phyloP scores from a whole-genome alignment of 2,888 invertebrate species.

The Pandemis corylana region DNA sequence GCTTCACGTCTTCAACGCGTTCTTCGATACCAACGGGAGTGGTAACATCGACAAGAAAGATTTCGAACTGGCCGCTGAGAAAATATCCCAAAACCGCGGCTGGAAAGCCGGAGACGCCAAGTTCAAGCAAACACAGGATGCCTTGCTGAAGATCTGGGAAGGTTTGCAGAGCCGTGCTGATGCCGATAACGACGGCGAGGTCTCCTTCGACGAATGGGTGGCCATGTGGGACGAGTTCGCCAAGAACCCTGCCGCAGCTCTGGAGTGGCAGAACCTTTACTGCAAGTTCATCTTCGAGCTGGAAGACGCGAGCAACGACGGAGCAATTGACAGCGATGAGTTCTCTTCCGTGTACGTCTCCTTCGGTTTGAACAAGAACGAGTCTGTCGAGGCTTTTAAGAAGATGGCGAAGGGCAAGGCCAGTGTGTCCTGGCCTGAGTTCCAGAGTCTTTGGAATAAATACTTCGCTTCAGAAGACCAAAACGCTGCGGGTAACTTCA shows the following conservation, averaged over 20 bases:
- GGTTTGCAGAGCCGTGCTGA: slow-evolving; percentile 93
- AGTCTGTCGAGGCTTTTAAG: slow-evolving; percentile 90
- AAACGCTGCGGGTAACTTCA: slow-evolving; percentile 92
- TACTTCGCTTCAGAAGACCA: slow-evolving; percentile 93
- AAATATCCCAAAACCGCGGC: slow-evolving; percentile 91
- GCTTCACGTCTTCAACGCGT: slow-evolving; percentile 93
- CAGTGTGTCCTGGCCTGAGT: slow-evolving; percentile 90
- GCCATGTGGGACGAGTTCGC: slow-evolving; percentile 93
- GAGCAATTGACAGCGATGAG: slow-evolving; percentile 90
- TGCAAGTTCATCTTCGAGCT: slow-evolving; percentile 95
- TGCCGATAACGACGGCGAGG: slow-evolving; percentile 92
- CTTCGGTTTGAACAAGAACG: slow-evolving; percentile 90
- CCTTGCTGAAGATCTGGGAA: slow-evolving; percentile 93
- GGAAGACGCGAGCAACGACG: slow-evolving; percentile 93
- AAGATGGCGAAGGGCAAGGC: slow-evolving; percentile 91
- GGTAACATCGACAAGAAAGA: slow-evolving; percentile 95
- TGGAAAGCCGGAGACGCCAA: slow-evolving; percentile 90
- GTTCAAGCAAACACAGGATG: slow-evolving; percentile 89
- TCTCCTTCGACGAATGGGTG: slow-evolving; percentile 95
- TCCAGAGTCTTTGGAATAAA: slow-evolving; percentile 92
- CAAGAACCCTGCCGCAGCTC: slow-evolving; percentile 88
- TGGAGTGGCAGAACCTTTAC: slow-evolving; percentile 94
- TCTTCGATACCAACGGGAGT: slow-evolving; percentile 95
- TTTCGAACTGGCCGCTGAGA: slow-evolving; percentile 93
- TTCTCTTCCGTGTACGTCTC: slow-evolving; percentile 92